These are phyloP conservation scores for Arenicola marina DNA, from an alignment of 2,888 invertebrate species.

Conservation along the genomic window DNA sequence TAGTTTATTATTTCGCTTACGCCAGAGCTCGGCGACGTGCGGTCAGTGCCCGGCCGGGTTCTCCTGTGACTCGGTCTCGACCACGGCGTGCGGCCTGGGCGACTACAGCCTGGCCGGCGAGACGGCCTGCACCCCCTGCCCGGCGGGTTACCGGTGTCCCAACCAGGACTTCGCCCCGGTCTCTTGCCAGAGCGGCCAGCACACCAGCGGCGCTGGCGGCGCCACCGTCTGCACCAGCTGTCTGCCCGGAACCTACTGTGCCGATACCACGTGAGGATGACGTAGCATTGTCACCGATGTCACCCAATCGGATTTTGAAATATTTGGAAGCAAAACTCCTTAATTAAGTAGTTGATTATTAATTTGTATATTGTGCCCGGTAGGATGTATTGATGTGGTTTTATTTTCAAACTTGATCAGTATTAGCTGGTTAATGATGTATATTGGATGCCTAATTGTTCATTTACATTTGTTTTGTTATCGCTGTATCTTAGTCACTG, in stretches of 20 bases:
- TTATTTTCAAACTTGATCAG: too few relatives aligned
- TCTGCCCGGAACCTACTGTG: constrained; percentile 29
- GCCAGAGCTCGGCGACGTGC: neutral
- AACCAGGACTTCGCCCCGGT: constrained; percentile 34
- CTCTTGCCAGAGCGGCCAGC: constrained; percentile 42
- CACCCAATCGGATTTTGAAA: too few relatives aligned
- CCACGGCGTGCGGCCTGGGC: constrained; percentile 7
- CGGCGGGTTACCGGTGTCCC: constrained; percentile 46
- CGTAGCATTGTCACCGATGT: too few relatives aligned
- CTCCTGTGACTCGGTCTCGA: constrained; percentile 8
- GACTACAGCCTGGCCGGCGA: constrained; percentile 6
- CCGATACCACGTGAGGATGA: constrained; percentile 35
- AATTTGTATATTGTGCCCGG: too few relatives aligned
- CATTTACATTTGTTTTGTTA: too few relatives aligned
- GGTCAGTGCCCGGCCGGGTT: constrained; percentile 9
- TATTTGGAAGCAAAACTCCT: too few relatives aligned
- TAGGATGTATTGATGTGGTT: too few relatives aligned
- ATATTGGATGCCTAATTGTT: too few relatives aligned
- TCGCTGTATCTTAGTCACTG: too few relatives aligned
- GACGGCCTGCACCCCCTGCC: constrained; percentile 39
- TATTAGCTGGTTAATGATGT: too few relatives aligned
- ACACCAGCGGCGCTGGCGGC: constrained; percentile 38
- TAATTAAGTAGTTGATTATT: too few relatives aligned
- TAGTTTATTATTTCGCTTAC: too few relatives aligned
- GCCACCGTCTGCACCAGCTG: constrained; percentile 43